Evolutionary conservation across 2,888 invertebrate species (phyloP).

Genomic region (Rugalucina vietnamica): DNA sequence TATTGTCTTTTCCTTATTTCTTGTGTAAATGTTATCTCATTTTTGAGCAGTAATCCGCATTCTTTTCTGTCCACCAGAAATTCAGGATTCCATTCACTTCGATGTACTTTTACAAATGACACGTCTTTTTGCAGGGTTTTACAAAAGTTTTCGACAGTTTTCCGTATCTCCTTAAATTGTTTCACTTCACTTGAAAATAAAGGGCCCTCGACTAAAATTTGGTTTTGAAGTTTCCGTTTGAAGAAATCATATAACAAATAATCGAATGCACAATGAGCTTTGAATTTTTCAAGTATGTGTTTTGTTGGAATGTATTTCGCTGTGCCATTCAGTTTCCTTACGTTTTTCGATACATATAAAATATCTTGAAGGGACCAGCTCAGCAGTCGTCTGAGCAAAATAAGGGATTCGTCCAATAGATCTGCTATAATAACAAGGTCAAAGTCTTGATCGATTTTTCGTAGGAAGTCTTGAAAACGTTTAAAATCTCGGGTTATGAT

Average conservation of each 20-base stretch:
- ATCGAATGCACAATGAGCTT: slow-evolving; percentile 47
- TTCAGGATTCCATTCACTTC: slow-evolving; percentile 44
- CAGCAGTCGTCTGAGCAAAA: slow-evolving; percentile 48
- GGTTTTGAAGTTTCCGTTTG: slow-evolving; percentile 23
- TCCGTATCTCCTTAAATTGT: slow-evolving; percentile 43
- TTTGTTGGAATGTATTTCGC: slow-evolving; percentile 20
- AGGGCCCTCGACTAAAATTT: slow-evolving; percentile 45
- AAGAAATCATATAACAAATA: slow-evolving; percentile 58
- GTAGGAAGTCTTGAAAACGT: slow-evolving; percentile 39
- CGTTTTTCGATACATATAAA: slow-evolving; percentile 58
- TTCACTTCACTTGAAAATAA: slow-evolving; percentile 39
- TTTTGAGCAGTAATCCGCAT: slow-evolving; percentile 45
- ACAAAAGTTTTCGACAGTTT: slow-evolving; percentile 51
- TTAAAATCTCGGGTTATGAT: slow-evolving; percentile 41
- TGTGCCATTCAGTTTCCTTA: slow-evolving; percentile 24
- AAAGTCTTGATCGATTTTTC: slow-evolving; percentile 53
- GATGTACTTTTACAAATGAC: slow-evolving; percentile 23
- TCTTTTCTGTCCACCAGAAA: slow-evolving; percentile 44
- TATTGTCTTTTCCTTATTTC: slow-evolving; percentile 52
- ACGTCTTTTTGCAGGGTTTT: slow-evolving; percentile 25
- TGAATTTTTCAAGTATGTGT: slow-evolving; percentile 26
- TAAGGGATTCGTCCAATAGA: slow-evolving; percentile 56
- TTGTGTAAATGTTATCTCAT: slow-evolving; percentile 55
- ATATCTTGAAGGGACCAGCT: slow-evolving; percentile 55
- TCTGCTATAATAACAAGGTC: slow-evolving; percentile 53